These are phyloP conservation scores for Calyptomena viridis DNA, from an alignment of 2,113 vertebrate species.

Conservation along the genomic window DNA sequence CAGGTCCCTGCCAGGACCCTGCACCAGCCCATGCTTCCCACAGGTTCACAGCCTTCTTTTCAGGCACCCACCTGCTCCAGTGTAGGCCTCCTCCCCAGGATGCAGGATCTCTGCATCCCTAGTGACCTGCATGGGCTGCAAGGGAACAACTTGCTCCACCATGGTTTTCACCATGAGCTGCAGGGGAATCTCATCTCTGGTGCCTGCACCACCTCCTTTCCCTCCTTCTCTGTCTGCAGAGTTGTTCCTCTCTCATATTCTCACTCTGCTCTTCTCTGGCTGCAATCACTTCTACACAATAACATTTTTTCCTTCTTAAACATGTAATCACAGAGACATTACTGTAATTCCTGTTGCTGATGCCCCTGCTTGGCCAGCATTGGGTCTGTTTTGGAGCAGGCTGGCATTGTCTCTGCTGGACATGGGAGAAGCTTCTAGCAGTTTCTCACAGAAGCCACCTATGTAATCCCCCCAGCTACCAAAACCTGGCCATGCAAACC, in stretches of 20 bases:
- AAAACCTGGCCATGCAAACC: neutral
- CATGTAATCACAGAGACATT: neutral
- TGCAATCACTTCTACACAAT: neutral
- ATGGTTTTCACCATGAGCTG: neutral
- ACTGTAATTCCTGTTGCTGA: neutral
- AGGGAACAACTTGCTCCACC: neutral
- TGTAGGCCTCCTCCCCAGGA: fast-evolving
- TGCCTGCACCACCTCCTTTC: neutral
- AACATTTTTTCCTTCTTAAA: neutral
- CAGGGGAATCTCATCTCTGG: neutral
- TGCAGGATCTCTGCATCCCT: neutral
- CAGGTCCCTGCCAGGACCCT: neutral
- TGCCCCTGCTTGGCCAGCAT: neutral
- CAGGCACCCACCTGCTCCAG: neutral
- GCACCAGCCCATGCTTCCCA: neutral
- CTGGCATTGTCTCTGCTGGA: neutral
- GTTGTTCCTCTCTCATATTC: neutral
- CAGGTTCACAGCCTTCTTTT: neutral
- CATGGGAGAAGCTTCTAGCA: neutral
- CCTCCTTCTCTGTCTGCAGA: neutral
- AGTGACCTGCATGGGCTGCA: neutral
- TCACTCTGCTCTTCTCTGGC: neutral
- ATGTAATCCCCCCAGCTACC: neutral
- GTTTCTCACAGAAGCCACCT: neutral
- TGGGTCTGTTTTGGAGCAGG: neutral